Evolutionary conservation across 2,888 invertebrate genomes (phyloP), one percentile per base, ranked within the genome.

Genomic region (Tetragonisca angustula): DNA sequence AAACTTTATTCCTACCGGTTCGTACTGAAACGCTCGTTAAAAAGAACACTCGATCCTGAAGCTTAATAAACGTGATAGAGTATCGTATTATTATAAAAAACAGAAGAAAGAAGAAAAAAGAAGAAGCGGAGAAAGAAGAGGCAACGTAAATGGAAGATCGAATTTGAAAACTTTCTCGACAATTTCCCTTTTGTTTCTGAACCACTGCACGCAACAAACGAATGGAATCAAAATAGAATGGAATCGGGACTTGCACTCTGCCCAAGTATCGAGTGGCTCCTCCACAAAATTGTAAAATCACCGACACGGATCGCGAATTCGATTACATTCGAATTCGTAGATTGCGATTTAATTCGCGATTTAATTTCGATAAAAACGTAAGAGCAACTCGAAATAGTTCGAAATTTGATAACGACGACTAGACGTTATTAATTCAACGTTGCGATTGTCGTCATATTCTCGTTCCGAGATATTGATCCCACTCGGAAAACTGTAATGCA

Each of bases 121-220:
- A 27, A 27, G 32, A 3, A 32, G 56, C 4, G 9, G 9, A 56
- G 9, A 49, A 59, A 59, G n/a, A 17, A 13, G 11, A 49, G 21
- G 54, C 13, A 68, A 69, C 54, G 56, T 69, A 43, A 43, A 43
- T 9, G 43, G 1, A 43, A 43, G 43, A 11, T 36, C 0, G 5
- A 36, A 36, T 36, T 36, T 6, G 36, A 36, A 36, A 36, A 36
- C 36, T 36, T 27, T 27, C 27, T 27, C 70, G 70, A 72, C 32
- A 61, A 61, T 77, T 72, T 11, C 61, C 43, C 71, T 4, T 67
- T 81, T 78, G 67, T 81, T 81, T 62, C 67, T 50, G 61, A 71
- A 72, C 32, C 59, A 67, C 54, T 54, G 54, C 79, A 72, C 54
- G 67, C 67, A 67, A 61, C 21, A 59, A 52, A 71, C 59, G 27